Evolutionary conservation across 2,113 vertebrate genomes (phyloP), one percentile per base, ranked within the genome.

Genomic region (Pyxicephalus adspersus): DNA sequence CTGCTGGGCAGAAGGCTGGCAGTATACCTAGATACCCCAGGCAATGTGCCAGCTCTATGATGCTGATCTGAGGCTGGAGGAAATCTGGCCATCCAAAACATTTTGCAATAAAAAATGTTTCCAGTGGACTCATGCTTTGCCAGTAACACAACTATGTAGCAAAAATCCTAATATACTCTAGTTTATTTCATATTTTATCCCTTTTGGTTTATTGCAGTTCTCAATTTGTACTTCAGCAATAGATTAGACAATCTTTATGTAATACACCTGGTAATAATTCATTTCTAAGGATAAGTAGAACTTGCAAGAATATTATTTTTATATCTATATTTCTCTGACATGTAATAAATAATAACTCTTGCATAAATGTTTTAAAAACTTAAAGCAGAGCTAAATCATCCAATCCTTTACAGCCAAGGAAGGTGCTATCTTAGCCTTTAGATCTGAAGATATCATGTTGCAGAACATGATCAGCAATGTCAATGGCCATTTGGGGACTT

Each of bases 51-150:
- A 66, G 22, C 17, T 5, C 28, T 31, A 31, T 23, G 57, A 22
- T 52, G 54, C 50, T 28, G 7, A 75, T 74, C 58, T 66, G 15
- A 65, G 26, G 18, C 50, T 82, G 71, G 52, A 74, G 26, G 61
- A 63, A 82, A 82, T 26, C 28, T 64, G 26, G 70, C 25, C 20
- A 57, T 81, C 74, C 23, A 58, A 45, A 70, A 45, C 11, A 58
- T 68, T 54, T 57, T 74, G 51, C 28, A 66, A 75, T 82, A 57
- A 74, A 75, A 17, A 25, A 75, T 50, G 63, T 57, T 74, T 29
- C 60, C 61, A n/a, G 64, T 57, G 70, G 60, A 74, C 50, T 66
- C 23, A 66, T 75, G 80, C 63, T 75, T 25, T 82, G 80, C 80
- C 80, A 82, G 51, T 54, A 66, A 74, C 22, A 65, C 29, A 57